A percentile compares a stretch with the other conserved stretches of the same genome.
Evolutionary conservation across 2,797 vertebrate species (phyloP).

Genomic region (Anguilla megastoma): DNA sequence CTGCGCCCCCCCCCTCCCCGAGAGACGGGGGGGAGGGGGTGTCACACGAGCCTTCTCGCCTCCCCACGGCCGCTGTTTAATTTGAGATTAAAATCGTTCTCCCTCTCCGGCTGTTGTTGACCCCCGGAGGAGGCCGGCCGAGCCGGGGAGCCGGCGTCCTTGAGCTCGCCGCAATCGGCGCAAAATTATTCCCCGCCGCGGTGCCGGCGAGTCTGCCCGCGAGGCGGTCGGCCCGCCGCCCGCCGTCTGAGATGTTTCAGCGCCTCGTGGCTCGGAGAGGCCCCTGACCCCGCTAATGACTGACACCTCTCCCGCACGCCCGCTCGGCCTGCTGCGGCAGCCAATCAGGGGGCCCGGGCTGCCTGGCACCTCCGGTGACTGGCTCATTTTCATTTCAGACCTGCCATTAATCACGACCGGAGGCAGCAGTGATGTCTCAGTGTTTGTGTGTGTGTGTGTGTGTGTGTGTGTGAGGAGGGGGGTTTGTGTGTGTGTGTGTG

Average conservation of each 20-base stretch:
- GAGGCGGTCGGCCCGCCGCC: conserved; percentile 43
- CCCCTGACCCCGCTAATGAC: conserved; percentile 45
- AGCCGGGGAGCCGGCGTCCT: conserved; percentile 44
- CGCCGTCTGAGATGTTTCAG: conserved; percentile 35
- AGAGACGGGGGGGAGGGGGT: not conserved
- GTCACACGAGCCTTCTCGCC: conserved; percentile 20
- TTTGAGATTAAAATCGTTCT: conserved; percentile 51
- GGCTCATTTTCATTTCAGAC: conserved; percentile 59
- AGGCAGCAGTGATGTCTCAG: conserved; percentile 34
- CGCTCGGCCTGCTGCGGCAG: conserved; percentile 55
- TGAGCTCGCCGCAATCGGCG: conserved; percentile 43
- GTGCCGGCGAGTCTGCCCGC: conserved; percentile 44
- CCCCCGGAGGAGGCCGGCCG: conserved; percentile 37
- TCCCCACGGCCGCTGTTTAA: conserved; percentile 38
- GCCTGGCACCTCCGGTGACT: conserved; percentile 52
- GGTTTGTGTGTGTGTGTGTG: not conserved
- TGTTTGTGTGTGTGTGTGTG: not conserved
- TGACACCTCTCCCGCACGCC: conserved; percentile 53
- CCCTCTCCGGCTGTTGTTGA: conserved; percentile 37
- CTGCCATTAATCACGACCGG: conserved; percentile 61
- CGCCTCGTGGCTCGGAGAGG: conserved; percentile 28
- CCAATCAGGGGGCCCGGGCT: conserved; percentile 58
- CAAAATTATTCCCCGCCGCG: conserved; percentile 39
- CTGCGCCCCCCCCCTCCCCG: not conserved
- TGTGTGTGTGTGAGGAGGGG: not conserved